Evolutionary conservation across 1,140 invertebrate species (phyloP).

Genomic region (Gyrodactylus bullatarudis): DNA sequence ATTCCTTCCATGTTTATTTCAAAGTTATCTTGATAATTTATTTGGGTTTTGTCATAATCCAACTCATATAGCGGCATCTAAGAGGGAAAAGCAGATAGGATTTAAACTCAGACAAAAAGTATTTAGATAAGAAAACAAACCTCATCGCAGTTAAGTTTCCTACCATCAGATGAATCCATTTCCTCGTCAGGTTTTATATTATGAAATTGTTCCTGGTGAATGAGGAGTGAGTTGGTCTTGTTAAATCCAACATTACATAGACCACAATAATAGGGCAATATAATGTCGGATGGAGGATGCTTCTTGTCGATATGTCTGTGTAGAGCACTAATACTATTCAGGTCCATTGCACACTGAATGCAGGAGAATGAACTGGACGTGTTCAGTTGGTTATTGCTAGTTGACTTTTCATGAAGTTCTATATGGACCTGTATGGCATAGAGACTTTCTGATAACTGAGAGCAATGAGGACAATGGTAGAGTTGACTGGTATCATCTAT

Average conservation of each 20-base stretch:
- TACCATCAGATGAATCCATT: too few relatives aligned
- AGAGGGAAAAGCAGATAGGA: too few relatives aligned
- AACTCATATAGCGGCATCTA: too few relatives aligned
- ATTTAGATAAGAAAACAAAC: too few relatives aligned
- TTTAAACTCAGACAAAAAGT: too few relatives aligned
- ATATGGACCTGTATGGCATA: background rate
- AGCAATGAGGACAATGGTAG: background rate
- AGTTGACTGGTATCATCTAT: background rate
- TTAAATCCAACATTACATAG: background rate
- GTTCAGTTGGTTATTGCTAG: background rate
- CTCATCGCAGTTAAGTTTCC: too few relatives aligned
- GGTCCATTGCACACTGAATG: background rate
- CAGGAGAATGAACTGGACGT: background rate
- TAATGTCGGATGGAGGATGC: background rate
- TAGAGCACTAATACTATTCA: background rate
- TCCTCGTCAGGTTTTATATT: too few relatives aligned
- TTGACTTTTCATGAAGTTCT: background rate
- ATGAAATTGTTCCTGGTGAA: background rate
- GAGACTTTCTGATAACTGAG: background rate
- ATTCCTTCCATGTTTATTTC: too few relatives aligned
- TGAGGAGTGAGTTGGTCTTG: background rate
- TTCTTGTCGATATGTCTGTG: background rate
- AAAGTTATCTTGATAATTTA: too few relatives aligned
- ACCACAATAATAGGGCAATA: background rate
- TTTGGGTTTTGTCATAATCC: too few relatives aligned